These are phyloP conservation scores for Pseudococcus viburni DNA, from an alignment of 2,888 invertebrate genomes.

Conservation along the genomic window DNA sequence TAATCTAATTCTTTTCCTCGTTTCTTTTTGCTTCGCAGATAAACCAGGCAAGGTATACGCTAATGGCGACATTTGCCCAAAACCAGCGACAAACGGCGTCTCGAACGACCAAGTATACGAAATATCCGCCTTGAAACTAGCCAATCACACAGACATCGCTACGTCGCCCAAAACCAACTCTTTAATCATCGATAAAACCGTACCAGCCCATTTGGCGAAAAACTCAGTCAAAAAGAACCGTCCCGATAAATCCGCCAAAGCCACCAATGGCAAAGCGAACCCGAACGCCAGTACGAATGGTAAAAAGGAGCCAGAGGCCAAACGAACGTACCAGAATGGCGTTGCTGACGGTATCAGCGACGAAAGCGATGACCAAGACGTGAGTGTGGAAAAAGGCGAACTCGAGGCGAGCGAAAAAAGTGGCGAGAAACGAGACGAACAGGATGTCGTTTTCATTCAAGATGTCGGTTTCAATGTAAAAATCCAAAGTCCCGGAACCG, in stretches of 20 bases:
- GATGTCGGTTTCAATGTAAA: slow-evolving; percentile 95
- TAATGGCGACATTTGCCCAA: slow-evolving; percentile 44
- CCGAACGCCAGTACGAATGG: background rate
- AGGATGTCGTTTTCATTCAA: slow-evolving; percentile 89
- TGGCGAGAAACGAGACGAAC: slow-evolving; percentile 73
- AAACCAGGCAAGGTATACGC: slow-evolving; percentile 12
- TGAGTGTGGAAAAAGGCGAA: slow-evolving; percentile 50
- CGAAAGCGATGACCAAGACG: slow-evolving; percentile 57
- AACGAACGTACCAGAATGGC: slow-evolving; percentile 43
- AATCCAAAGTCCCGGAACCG: slow-evolving; percentile 91
- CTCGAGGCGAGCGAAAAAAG: slow-evolving; percentile 61
- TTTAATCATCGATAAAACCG: background rate
- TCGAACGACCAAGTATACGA: slow-evolving; percentile 51
- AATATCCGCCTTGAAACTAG: slow-evolving; percentile 17
- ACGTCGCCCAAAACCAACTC: slow-evolving; percentile 13
- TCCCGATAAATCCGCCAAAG: slow-evolving; percentile 33
- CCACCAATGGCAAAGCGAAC: background rate
- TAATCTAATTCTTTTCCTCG: background rate
- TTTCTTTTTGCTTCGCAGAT: slow-evolving; percentile 28
- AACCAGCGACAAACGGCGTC: slow-evolving; percentile 32
- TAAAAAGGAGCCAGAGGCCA: slow-evolving; percentile 20
- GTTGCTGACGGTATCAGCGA: slow-evolving; percentile 32
- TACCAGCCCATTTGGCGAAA: background rate
- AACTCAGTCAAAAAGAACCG: background rate
- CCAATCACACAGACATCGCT: background rate